Conservation (phyloP, 2,888 invertebrate genomes). For the Opisthograptis luteolata region DNA sequence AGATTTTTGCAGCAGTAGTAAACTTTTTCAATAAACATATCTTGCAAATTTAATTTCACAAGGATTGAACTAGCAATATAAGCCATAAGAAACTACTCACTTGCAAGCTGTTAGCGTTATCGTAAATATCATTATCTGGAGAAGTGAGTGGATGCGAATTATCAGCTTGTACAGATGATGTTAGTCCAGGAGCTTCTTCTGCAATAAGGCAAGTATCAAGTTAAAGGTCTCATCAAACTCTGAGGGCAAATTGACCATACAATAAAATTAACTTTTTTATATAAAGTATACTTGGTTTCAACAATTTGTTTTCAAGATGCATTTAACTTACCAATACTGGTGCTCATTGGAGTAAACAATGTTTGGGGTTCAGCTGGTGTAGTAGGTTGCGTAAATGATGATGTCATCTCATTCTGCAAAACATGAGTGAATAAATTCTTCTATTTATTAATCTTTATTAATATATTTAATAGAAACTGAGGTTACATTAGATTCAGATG, state of each 20-base stretch:
- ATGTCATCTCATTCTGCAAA: constrained; percentile 62
- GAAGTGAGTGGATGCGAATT: constrained; percentile 90
- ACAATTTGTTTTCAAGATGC: neutral
- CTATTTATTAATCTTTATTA: too few species aligned
- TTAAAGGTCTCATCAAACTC: neutral
- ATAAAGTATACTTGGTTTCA: too few species aligned
- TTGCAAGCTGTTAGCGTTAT: constrained; percentile 83
- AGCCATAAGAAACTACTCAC: constrained; percentile 45
- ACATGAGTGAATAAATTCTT: neutral
- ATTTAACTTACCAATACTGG: constrained; percentile 47
- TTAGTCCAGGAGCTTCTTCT: constrained; percentile 52
- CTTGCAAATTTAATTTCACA: neutral
- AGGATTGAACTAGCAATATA: neutral
- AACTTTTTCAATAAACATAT: neutral
- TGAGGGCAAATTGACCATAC: too few species aligned
- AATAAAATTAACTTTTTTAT: too few species aligned
- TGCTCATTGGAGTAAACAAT: constrained; percentile 40
- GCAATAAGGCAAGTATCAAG: neutral
- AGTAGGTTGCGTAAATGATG: constrained; percentile 50
- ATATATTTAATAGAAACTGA: too few species aligned
- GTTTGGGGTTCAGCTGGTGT: constrained; percentile 61
- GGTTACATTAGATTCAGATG: constrained; percentile 76
- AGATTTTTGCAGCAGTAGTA: neutral
- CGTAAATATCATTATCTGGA: constrained; percentile 83
- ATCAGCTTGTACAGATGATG: constrained; percentile 54